A percentile compares a stretch with the other conserved stretches of the same genome.
These are phyloP conservation scores for Alligator sinensis DNA, from an alignment of 2,113 vertebrate genomes.

Conservation along the genomic window DNA sequence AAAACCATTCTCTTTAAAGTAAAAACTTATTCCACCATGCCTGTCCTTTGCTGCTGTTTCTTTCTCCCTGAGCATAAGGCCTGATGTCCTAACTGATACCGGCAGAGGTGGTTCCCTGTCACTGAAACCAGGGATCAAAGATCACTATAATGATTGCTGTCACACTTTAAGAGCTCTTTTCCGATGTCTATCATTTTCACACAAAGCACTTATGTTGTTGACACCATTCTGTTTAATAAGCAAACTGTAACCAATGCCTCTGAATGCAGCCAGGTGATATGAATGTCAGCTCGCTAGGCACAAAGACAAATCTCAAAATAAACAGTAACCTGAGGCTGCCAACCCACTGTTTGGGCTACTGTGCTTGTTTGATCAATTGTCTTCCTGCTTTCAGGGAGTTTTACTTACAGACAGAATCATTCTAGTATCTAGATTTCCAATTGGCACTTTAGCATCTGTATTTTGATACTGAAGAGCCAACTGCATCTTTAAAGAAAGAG, in stretches of 20 bases:
- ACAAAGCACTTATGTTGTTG: not conserved
- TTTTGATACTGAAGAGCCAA: not conserved
- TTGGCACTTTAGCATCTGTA: not conserved
- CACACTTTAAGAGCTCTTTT: not conserved
- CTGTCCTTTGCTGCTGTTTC: rapidly evolving
- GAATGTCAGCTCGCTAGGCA: not conserved
- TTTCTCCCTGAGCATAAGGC: not conserved
- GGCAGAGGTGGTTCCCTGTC: rapidly evolving
- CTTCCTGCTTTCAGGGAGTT: not conserved
- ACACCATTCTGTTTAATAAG: constrained; percentile 10
- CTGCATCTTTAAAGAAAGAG: not conserved
- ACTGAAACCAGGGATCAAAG: not conserved
- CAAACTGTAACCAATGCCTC: not conserved
- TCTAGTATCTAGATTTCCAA: not conserved
- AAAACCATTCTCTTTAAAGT: not conserved
- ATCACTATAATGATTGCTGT: not conserved
- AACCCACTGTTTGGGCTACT: not conserved
- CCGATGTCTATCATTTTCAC: constrained; percentile 2
- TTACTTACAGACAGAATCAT: not conserved
- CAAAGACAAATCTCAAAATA: constrained; percentile 22
- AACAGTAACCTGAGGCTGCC: constrained; percentile 12
- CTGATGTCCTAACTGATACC: not conserved
- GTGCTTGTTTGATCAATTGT: not conserved
- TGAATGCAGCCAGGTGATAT: not conserved
- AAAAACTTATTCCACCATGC: not conserved